phyloP scores from a whole-genome alignment of 2,113 vertebrate genomes.

The Ascaphus truei region DNA sequence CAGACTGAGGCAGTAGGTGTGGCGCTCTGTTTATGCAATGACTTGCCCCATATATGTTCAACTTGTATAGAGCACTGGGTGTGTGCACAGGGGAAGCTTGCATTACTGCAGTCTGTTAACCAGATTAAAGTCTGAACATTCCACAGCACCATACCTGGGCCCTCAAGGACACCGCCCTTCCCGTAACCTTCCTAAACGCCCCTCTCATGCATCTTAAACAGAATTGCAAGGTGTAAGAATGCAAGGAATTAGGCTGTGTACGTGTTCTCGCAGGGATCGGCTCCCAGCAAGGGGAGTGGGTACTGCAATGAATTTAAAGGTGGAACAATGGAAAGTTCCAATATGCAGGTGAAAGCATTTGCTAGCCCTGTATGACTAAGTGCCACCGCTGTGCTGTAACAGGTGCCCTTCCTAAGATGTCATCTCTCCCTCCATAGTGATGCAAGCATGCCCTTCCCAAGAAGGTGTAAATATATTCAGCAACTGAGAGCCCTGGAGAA shows the following conservation, averaged over 20 bases:
- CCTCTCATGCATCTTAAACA: not conserved
- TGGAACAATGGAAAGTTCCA: slow-evolving; percentile 5
- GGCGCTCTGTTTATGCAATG: not conserved
- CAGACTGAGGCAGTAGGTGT: not conserved
- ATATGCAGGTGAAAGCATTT: slow-evolving; percentile 12
- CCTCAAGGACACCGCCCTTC: slow-evolving; percentile 21
- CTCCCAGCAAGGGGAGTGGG: not conserved
- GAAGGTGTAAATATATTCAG: no score
- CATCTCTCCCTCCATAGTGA: no score
- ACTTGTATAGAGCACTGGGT: not conserved
- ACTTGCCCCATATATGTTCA: no score
- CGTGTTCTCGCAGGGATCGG: not conserved
- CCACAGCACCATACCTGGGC: slow-evolving; percentile 6
- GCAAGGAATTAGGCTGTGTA: not conserved
- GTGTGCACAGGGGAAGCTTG: not conserved
- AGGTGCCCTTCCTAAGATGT: no score
- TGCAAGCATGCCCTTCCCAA: no score
- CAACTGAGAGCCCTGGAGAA: no score
- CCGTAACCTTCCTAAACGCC: no score
- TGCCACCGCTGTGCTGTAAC: not conserved
- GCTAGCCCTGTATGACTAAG: slow-evolving; percentile 8
- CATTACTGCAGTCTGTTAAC: not conserved
- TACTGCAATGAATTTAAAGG: not conserved
- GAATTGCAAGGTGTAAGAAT: slow-evolving; percentile 16
- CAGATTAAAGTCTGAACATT: no score